Evolutionary conservation across 2,797 vertebrate species (phyloP).

Genomic region (Sebastes goodei): DNA sequence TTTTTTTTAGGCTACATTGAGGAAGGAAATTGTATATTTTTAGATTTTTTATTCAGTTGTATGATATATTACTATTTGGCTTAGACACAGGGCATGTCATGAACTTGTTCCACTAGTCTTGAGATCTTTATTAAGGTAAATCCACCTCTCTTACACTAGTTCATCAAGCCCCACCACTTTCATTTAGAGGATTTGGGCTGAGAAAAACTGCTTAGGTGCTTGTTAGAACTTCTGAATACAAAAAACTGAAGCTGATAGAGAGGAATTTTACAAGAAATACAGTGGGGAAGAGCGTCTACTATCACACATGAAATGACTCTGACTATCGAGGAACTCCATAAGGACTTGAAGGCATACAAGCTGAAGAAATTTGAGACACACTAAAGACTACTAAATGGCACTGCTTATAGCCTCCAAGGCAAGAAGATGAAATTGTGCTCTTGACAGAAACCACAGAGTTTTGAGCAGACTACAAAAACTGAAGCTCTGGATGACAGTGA

Average conservation of each 20-base stretch:
- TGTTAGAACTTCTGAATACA: neutral
- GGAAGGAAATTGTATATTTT: neutral
- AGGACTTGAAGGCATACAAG: slow-evolving; percentile 26
- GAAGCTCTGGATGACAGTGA: slow-evolving; percentile 1
- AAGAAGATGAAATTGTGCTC: slow-evolving; percentile 16
- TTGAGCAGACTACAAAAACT: slow-evolving; percentile 1
- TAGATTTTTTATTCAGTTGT: neutral
- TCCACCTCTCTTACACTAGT: neutral
- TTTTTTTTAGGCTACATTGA: neutral
- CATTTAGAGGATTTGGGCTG: neutral
- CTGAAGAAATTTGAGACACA: slow-evolving; percentile 22
- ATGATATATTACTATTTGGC: neutral
- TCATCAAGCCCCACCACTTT: neutral
- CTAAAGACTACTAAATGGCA: slow-evolving; percentile 23
- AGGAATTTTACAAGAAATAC: slow-evolving; percentile 14
- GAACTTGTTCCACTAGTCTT: neutral
- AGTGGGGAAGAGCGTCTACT: slow-evolving; percentile 6
- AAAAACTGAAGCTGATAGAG: neutral
- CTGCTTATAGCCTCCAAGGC: slow-evolving; percentile 34
- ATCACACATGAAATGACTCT: slow-evolving; percentile 33
- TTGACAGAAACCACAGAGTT: slow-evolving; percentile 15
- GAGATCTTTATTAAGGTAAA: neutral
- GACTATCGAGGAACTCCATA: slow-evolving; percentile 21
- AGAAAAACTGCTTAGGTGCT: neutral
- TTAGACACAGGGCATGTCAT: neutral